These are phyloP conservation scores for Eulemur rubriventer DNA, from an alignment of 2,797 vertebrate species.

Conservation along the genomic window DNA sequence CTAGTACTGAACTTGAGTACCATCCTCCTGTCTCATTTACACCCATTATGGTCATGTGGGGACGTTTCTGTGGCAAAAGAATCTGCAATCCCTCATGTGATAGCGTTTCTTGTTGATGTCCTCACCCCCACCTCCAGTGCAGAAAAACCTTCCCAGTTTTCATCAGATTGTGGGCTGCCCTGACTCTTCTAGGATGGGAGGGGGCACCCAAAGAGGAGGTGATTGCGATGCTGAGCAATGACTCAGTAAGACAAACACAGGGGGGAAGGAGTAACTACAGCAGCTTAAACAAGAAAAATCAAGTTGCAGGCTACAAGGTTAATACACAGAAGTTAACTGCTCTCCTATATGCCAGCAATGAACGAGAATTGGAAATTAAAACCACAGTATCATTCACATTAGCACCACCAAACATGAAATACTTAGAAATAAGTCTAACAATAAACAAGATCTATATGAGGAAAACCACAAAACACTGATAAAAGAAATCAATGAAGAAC, in stretches of 20 bases:
- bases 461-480: not conserved
- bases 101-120: not conserved
- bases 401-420: not conserved
- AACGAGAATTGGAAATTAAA: not conserved
- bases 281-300: not conserved
- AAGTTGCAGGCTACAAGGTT: not conserved
- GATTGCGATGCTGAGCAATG: not conserved
- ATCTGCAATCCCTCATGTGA: not conserved
- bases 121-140: not conserved
- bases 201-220: not conserved
- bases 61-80: not conserved
- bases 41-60: not conserved
- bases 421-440: not conserved
- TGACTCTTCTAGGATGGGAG: not conserved
- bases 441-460: not conserved
- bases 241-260: not conserved
- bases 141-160: not conserved
- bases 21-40: not conserved
- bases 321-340: not conserved
- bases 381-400: not conserved
- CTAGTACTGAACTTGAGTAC: not conserved
- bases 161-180: not conserved
- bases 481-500: not conserved
- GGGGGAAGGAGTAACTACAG: not conserved
- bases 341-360: not conserved